A percentile compares a stretch with the other conserved stretches of the same genome.
Evolutionary conservation across 2,113 vertebrate genomes (phyloP).

Genomic region (Natator depressus): DNA sequence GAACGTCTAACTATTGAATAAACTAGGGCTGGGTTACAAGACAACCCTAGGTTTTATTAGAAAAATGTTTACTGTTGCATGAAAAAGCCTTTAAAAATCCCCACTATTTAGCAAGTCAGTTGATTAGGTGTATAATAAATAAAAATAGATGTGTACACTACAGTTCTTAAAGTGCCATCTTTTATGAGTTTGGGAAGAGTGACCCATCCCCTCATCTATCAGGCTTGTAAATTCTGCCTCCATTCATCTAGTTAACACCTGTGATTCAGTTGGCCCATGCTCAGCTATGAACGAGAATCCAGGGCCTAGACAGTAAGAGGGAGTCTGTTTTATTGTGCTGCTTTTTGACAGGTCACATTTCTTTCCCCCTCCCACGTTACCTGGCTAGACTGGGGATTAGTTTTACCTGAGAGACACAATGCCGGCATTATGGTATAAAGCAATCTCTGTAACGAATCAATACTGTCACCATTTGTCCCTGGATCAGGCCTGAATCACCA

Average conservation of each 20-base stretch:
- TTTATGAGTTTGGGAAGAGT: constrained; percentile 38
- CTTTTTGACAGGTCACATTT: constrained; percentile 9
- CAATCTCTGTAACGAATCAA: background rate
- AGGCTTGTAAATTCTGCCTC: constrained; percentile 34
- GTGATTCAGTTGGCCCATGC: background rate
- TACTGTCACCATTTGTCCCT: background rate
- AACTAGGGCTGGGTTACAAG: constrained; percentile 45
- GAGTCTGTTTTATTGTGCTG: constrained; percentile 2
- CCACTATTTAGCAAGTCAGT: constrained; percentile 10
- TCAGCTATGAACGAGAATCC: background rate
- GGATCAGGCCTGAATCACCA: background rate
- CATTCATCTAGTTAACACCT: background rate
- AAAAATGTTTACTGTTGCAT: constrained; percentile 44
- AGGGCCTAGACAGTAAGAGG: background rate
- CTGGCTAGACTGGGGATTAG: background rate
- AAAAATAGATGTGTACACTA: background rate
- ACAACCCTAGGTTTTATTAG: constrained; percentile 36
- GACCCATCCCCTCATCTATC: background rate
- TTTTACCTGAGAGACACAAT: background rate
- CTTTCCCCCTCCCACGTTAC: background rate
- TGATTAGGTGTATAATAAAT: background rate
- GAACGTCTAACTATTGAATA: background rate
- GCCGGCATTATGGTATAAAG: background rate
- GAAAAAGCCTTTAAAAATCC: background rate
- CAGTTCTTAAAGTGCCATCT: constrained; percentile 47